These are phyloP conservation scores for Proales similis DNA, from an alignment of 1,140 invertebrate species.

Conservation along the genomic window DNA sequence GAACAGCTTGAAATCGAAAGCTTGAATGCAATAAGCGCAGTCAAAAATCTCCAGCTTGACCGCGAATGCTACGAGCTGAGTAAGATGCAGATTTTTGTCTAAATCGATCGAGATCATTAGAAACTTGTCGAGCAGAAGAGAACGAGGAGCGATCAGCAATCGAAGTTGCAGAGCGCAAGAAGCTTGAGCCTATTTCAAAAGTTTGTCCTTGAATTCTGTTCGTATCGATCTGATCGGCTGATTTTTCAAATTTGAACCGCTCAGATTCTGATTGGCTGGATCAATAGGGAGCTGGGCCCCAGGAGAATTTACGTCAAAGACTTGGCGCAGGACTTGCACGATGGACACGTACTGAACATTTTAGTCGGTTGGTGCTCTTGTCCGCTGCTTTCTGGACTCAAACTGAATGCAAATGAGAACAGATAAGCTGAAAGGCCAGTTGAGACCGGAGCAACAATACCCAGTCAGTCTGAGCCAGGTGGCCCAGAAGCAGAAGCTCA, in stretches of 20 bases:
- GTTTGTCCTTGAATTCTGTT: not conserved
- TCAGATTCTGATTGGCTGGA: slow-evolving; percentile 86
- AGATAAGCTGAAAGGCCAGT: too few relatives aligned
- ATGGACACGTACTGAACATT: slow-evolving; percentile 95
- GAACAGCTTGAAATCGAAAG: slow-evolving; percentile 21
- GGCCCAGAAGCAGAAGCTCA: slow-evolving; percentile 31
- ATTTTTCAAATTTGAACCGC: slow-evolving; percentile 20
- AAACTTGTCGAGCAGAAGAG: slow-evolving; percentile 63
- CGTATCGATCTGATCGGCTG: not conserved
- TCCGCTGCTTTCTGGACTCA: too few relatives aligned
- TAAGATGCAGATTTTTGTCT: not conserved
- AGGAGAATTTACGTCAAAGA: slow-evolving; percentile 95
- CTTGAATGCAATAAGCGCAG: slow-evolving; percentile 27
- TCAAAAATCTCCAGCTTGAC: slow-evolving; percentile 19
- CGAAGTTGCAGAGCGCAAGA: slow-evolving; percentile 73
- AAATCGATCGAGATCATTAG: not conserved
- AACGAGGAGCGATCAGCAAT: slow-evolving; percentile 94
- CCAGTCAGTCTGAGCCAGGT: slow-evolving; percentile 1
- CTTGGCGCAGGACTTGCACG: slow-evolving; percentile 92
- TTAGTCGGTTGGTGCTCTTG: slow-evolving; percentile 62
- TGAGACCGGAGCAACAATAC: too few relatives aligned
- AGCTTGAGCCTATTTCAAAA: slow-evolving; percentile 55
- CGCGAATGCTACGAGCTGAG: slow-evolving; percentile 29
- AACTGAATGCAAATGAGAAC: too few relatives aligned
- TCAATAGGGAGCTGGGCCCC: slow-evolving; percentile 91